Conservation (phyloP, 2,113 vertebrate species). For the Dromiciops gliroides region DNA sequence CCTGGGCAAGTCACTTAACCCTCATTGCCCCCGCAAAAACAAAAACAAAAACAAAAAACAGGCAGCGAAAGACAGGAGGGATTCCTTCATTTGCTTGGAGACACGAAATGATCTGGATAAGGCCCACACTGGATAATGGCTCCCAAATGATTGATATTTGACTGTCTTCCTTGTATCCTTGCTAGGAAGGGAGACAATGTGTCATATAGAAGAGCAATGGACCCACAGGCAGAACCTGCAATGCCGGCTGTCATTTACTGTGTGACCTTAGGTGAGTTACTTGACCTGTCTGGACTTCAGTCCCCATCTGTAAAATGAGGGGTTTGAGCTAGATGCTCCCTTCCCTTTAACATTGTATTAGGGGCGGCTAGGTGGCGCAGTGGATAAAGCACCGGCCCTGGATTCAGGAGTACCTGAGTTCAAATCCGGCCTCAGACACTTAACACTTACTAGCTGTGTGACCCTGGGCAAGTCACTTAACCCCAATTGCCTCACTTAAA, state of each 20-base stretch:
- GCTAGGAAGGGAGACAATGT: not conserved
- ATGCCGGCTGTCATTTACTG: not conserved
- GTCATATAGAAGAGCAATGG: not conserved
- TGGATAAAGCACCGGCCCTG: too few species aligned
- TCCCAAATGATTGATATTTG: not conserved
- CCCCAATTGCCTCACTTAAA: too few species aligned
- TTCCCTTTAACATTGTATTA: not conserved
- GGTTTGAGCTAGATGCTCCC: not conserved
- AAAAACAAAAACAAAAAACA: too few species aligned
- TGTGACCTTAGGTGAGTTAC: not conserved
- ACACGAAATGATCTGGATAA: not conserved
- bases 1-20: too few species aligned
- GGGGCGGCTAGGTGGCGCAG: too few species aligned
- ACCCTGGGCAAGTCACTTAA: too few species aligned
- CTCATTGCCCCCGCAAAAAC: too few species aligned
- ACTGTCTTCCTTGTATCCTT: not conserved
- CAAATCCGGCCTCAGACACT: too few species aligned
- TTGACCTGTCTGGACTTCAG: not conserved
- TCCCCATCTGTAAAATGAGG: not conserved
- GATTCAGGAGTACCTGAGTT: too few species aligned
- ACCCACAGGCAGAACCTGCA: not conserved
- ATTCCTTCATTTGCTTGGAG: not conserved
- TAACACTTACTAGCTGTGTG: too few species aligned
- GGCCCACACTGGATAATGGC: not conserved
- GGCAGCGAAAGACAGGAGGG: not conserved